A percentile compares a stretch with the other conserved stretches of the same genome.
Evolutionary conservation across 2,888 invertebrate species (phyloP).

Genomic region (Cryptus viduatorius): DNA sequence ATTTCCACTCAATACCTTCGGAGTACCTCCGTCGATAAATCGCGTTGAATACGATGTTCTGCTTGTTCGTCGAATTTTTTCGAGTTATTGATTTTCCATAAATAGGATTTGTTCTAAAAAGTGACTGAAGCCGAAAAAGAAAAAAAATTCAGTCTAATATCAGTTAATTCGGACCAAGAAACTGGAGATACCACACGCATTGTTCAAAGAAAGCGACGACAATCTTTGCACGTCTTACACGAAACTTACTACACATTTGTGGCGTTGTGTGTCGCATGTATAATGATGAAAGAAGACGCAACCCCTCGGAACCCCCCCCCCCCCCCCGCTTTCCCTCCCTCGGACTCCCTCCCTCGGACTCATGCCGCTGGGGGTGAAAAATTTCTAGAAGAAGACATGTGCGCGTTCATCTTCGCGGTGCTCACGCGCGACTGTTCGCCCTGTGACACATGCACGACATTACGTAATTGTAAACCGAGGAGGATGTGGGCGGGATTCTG

Average conservation of each 20-base stretch:
- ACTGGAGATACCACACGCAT: constrained; percentile 41
- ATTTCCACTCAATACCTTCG: no score
- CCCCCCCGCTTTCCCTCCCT: no score
- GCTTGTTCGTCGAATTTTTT: no score
- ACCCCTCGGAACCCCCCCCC: no score
- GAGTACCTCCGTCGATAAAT: no score
- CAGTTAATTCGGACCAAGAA: not conserved
- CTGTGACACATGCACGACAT: constrained; percentile 77
- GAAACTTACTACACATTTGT: constrained; percentile 49
- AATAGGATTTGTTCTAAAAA: no score
- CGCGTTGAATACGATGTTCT: no score
- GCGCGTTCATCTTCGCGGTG: constrained; percentile 60
- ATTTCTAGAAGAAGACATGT: constrained; percentile 66
- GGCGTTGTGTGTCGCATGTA: constrained; percentile 27
- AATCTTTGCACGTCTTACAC: constrained; percentile 31
- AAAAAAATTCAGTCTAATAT: not conserved
- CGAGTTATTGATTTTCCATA: no score
- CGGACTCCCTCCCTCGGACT: constrained; percentile 16
- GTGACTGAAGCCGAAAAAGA: no score
- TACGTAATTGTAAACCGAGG: constrained; percentile 80
- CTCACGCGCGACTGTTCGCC: constrained; percentile 40
- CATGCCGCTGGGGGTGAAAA: constrained; percentile 48
- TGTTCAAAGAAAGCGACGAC: constrained; percentile 55
- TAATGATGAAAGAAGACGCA: constrained; percentile 29
- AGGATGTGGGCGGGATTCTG: constrained; percentile 81